Conservation (phyloP, 2,888 invertebrate genomes). For the Peribatodes rhomboidaria region DNA sequence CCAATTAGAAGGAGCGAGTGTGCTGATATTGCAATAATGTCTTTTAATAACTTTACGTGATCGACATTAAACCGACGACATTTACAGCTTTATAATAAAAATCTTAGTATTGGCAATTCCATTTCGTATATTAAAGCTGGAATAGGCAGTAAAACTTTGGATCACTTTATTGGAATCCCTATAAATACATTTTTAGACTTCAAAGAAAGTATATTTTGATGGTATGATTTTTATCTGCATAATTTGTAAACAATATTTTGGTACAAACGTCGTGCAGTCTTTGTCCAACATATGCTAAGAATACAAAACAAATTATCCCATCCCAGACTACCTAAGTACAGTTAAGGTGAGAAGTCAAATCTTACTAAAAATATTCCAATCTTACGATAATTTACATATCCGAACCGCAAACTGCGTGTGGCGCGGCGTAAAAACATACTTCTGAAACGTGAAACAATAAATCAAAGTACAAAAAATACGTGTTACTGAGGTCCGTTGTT, state of each 20-base stretch:
- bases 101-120: slow-evolving; percentile 32
- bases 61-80: slow-evolving; percentile 60
- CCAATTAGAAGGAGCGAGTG: slow-evolving; percentile 76
- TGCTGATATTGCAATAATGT: slow-evolving; percentile 64
- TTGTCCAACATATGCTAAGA: too few relatives aligned
- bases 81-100: slow-evolving; percentile 68
- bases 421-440: slow-evolving; percentile 76
- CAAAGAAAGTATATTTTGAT: slow-evolving; percentile 1
- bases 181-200: slow-evolving; percentile 1
- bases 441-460: slow-evolving; percentile 83
- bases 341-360: slow-evolving; percentile 15
- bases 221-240: background rate
- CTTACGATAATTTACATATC: slow-evolving; percentile 64
- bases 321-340: too few relatives aligned
- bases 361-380: slow-evolving; percentile 38
- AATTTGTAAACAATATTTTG: too few relatives aligned
- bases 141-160: slow-evolving; percentile 21
- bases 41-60: slow-evolving; percentile 71
- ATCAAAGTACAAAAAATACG: slow-evolving; percentile 83
- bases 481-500: slow-evolving; percentile 81
- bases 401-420: slow-evolving; percentile 78
- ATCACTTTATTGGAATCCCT: slow-evolving; percentile 9
- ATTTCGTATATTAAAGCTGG: slow-evolving; percentile 16
- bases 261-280: too few relatives aligned
- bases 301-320: background rate